Percentiles rank a stretch among this genome's conserved stretches.
Conservation (phyloP, 2,888 invertebrate species). For the Eueremaeus valkanovi region DNA sequence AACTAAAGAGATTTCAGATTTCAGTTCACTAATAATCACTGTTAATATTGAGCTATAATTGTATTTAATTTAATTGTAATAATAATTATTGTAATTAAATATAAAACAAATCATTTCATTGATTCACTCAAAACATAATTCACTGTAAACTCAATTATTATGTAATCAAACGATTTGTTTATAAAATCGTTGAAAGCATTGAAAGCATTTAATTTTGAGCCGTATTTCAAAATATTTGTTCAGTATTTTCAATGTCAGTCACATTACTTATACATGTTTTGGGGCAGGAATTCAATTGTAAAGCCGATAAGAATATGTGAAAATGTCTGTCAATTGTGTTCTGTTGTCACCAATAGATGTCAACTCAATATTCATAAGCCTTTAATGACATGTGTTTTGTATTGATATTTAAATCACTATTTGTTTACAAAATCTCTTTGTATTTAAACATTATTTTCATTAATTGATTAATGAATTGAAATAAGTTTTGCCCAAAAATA, state of each 20-base stretch:
- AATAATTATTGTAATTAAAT: too few relatives aligned
- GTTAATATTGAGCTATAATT: too few relatives aligned
- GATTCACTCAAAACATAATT: conserved; percentile 69
- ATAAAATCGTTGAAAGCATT: too few relatives aligned
- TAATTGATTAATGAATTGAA: background rate
- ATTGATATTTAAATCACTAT: background rate
- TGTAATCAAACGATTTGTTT: too few relatives aligned
- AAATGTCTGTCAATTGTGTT: background rate
- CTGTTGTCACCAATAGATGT: background rate
- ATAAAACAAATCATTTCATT: too few relatives aligned
- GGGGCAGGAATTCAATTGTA: background rate
- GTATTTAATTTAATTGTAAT: too few relatives aligned
- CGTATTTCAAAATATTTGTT: too few relatives aligned
- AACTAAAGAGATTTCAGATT: too few relatives aligned
- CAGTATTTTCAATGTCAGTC: too few relatives aligned
- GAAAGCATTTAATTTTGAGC: too few relatives aligned
- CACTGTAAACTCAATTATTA: conserved; percentile 56
- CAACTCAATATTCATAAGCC: background rate
- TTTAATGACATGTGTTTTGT: background rate
- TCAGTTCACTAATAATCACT: too few relatives aligned
- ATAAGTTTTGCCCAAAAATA: background rate
- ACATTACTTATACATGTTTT: background rate
- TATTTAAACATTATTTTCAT: background rate
- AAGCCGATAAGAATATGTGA: background rate
- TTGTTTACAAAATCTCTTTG: conserved; percentile 3